Evolutionary conservation across 2,113 vertebrate species (phyloP).

Genomic region (Apus apus): DNA sequence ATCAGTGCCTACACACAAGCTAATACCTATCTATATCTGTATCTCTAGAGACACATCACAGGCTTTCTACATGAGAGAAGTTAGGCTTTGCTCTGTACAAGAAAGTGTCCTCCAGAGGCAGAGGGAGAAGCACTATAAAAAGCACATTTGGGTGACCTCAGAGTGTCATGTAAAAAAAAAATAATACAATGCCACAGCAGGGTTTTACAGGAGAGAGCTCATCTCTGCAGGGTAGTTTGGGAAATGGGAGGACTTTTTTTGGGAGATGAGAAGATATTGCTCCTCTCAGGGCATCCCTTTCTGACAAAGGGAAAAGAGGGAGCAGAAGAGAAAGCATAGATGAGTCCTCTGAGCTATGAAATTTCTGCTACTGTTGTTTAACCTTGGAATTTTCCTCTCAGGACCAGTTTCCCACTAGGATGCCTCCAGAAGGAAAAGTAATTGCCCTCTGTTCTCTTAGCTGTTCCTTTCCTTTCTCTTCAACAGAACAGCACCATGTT

Average conservation of each 20-base stretch:
- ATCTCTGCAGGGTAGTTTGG: not conserved
- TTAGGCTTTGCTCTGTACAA: not conserved
- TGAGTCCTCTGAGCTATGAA: not conserved
- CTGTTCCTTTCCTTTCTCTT: not conserved
- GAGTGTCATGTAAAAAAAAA: not conserved
- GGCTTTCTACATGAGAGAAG: not conserved
- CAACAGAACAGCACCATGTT: not conserved
- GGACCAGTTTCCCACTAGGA: not conserved
- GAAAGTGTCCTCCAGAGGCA: not conserved
- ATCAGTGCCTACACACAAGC: not conserved
- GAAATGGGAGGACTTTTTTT: not conserved
- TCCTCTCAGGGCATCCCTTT: not conserved
- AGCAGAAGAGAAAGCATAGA: not conserved
- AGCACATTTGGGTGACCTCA: not conserved
- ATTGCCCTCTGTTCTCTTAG: rapidly evolving
- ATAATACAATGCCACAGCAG: not conserved
- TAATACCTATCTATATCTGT: not conserved
- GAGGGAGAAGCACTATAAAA: not conserved
- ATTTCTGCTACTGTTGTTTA: not conserved
- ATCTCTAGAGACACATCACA: not conserved
- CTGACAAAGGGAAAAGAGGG: not conserved
- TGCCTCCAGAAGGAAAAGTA: not conserved
- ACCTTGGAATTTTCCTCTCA: not conserved
- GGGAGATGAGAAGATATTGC: conserved; percentile 17
- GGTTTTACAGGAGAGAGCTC: not conserved